phyloP scores from a whole-genome alignment of 2,113 vertebrate species.

The Plectropomus leopardus region DNA sequence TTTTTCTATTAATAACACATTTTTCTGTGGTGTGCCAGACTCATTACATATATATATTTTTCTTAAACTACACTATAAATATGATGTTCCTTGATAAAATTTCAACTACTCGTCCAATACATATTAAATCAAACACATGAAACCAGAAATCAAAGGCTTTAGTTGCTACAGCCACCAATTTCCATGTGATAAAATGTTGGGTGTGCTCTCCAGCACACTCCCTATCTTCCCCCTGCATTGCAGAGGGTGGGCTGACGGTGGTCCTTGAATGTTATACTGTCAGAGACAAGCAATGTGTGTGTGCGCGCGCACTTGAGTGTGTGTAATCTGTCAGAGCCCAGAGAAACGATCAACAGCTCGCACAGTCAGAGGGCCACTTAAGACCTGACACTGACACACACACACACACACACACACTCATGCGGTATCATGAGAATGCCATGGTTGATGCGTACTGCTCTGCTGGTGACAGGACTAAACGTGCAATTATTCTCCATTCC shows the following conservation, averaged over 20 bases:
- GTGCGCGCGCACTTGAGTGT: slow-evolving; percentile 37
- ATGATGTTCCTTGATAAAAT: neutral
- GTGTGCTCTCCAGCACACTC: slow-evolving; percentile 7
- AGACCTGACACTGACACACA: slow-evolving; percentile 55
- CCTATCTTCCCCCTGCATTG: slow-evolving; percentile 52
- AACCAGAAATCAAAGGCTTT: slow-evolving; percentile 9
- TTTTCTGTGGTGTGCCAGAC: no score
- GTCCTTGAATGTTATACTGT: slow-evolving; percentile 69
- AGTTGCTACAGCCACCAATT: slow-evolving; percentile 3
- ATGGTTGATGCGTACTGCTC: slow-evolving; percentile 55
- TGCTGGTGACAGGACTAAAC: slow-evolving; percentile 70
- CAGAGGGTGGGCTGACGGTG: slow-evolving; percentile 67
- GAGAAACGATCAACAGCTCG: slow-evolving; percentile 72
- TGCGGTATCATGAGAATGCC: slow-evolving; percentile 49
- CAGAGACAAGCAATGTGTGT: slow-evolving; percentile 37
- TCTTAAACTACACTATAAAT: no score
- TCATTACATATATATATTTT: no score
- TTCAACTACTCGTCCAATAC: neutral
- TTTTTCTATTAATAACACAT: no score
- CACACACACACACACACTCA: slow-evolving; percentile 32
- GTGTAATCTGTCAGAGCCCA: slow-evolving; percentile 65
- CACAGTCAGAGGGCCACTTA: slow-evolving; percentile 76
- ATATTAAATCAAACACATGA: neutral
- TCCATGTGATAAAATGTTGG: slow-evolving; percentile 21
- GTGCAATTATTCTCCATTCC: slow-evolving; percentile 72